phyloP scores from a whole-genome alignment of 2,113 vertebrate species.

The Proteles cristata region DNA sequence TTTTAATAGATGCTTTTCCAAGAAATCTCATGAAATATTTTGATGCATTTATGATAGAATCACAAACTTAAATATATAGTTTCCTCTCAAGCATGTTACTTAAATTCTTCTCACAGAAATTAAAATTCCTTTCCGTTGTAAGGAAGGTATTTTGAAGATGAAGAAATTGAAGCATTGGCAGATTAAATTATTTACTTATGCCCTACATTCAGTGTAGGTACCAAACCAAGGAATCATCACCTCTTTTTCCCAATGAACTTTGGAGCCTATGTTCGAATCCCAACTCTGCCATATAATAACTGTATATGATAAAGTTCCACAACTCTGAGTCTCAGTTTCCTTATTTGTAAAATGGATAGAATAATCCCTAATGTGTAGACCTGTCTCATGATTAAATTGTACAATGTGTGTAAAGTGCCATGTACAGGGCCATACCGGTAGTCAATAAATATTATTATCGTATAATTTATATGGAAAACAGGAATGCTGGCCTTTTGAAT shows the following conservation, averaged over 20 bases:
- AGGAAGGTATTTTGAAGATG: not conserved
- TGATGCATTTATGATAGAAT: not conserved
- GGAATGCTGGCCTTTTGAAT: not conserved
- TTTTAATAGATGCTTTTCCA: not conserved
- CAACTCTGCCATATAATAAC: not conserved
- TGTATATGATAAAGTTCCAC: not conserved
- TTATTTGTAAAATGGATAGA: not conserved
- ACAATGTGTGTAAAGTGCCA: not conserved
- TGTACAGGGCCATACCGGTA: not conserved
- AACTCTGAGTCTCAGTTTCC: not conserved
- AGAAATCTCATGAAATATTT: slow-evolving; percentile 42
- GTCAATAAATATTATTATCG: not conserved
- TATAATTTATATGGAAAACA: not conserved
- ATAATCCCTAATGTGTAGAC: not conserved
- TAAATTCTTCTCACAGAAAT: not conserved
- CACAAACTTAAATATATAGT: not conserved
- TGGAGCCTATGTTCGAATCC: not conserved
- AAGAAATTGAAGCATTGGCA: not conserved
- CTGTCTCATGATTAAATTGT: not conserved
- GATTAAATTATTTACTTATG: not conserved
- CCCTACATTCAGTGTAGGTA: not conserved
- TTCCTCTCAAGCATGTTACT: not conserved
- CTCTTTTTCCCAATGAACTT: not conserved
- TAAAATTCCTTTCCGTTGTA: not conserved
- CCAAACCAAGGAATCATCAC: not conserved